Percentiles rank a stretch among this genome's conserved stretches.
These are phyloP conservation scores for Probaryconus sp. DNA, from an alignment of 1,140 invertebrate genomes.

Conservation along the genomic window DNA sequence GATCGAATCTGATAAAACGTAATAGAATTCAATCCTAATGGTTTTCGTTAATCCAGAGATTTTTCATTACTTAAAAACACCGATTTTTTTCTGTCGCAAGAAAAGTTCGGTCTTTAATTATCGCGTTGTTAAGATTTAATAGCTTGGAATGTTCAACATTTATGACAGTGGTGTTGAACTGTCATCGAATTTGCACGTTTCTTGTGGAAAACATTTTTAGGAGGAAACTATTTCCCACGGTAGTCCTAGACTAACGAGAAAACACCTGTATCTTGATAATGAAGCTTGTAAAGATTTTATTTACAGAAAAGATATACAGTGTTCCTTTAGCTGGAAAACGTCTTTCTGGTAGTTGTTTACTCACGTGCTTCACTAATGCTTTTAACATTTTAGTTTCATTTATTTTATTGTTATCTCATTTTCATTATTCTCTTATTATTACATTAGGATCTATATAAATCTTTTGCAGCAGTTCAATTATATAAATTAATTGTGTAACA, in stretches of 20 bases:
- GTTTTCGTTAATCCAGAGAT: too few relatives aligned
- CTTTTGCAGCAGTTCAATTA: too few relatives aligned
- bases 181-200: constrained; percentile 1
- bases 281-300: background rate
- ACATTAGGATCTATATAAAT: too few relatives aligned
- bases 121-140: background rate
- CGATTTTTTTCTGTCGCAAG: background rate
- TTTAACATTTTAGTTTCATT: too few relatives aligned
- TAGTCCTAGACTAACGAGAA: background rate
- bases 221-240: constrained; percentile 1
- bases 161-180: too few relatives aligned
- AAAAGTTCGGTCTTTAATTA: too few relatives aligned
- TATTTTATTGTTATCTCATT: too few relatives aligned
- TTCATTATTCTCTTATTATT: too few relatives aligned
- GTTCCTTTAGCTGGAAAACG: too few relatives aligned
- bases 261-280: constrained; percentile 5
- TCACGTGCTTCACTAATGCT: too few relatives aligned
- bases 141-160: background rate
- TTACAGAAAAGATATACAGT: background rate
- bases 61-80: background rate
- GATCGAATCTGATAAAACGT: background rate
- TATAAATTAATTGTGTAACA: too few relatives aligned
- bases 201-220: background rate
- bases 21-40: background rate
- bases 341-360: too few relatives aligned